A percentile compares a stretch with the other conserved stretches of the same genome.
phyloP scores from a whole-genome alignment of 2,797 vertebrate species.

The Micromesistius poutassou region DNA sequence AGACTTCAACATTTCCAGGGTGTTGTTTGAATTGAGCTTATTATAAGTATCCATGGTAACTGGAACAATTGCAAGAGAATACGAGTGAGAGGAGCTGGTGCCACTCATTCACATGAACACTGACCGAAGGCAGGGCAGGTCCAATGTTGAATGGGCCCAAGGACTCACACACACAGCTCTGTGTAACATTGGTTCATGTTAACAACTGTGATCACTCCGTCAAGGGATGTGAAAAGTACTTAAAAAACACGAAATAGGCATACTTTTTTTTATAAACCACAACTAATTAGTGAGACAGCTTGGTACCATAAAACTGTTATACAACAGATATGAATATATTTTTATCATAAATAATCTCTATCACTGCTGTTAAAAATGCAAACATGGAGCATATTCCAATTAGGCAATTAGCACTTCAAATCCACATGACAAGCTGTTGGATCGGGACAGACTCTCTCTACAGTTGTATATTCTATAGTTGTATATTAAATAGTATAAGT shows the following conservation, averaged over 20 bases:
- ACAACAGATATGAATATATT: background rate
- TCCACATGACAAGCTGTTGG: constrained; percentile 17
- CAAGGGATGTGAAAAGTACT: background rate
- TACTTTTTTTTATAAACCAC: background rate
- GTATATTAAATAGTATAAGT: background rate
- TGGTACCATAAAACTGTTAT: background rate
- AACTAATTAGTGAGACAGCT: background rate
- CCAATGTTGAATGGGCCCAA: background rate
- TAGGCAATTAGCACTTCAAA: background rate
- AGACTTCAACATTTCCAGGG: background rate
- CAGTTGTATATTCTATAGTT: constrained; percentile 55
- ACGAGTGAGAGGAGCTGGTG: background rate
- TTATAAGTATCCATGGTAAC: background rate
- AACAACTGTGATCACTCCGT: background rate
- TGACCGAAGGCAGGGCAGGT: background rate
- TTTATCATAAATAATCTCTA: background rate
- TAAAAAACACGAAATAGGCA: background rate
- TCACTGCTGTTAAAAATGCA: background rate
- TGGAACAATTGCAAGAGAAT: background rate
- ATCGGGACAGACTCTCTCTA: constrained; percentile 62
- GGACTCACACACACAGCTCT: background rate
- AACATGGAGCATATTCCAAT: background rate
- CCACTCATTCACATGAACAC: background rate
- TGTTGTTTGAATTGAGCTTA: background rate
- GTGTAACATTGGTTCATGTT: background rate